phyloP scores from a whole-genome alignment of 2,113 vertebrate genomes.

The Arvicanthis niloticus region DNA sequence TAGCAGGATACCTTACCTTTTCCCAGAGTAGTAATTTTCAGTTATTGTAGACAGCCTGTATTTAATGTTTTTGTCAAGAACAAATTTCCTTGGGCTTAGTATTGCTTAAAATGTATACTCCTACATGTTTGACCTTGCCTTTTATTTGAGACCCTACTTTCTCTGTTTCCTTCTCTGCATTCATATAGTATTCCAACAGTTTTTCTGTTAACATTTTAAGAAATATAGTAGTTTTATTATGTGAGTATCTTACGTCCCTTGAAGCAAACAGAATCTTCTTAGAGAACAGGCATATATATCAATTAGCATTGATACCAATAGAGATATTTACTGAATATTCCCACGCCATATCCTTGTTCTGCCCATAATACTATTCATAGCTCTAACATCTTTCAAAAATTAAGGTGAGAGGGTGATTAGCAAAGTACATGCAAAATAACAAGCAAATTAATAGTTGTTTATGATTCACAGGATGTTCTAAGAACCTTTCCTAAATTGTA shows the following conservation, averaged over 20 bases:
- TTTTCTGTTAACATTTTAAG: conserved; percentile 54
- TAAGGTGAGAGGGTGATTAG: conserved; percentile 58
- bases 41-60: neutral
- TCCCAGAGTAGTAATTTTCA: conserved; percentile 54
- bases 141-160: neutral
- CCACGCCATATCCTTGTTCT: neutral
- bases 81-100: neutral
- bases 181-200: neutral
- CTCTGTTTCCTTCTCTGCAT: conserved; percentile 32
- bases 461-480: conserved; percentile 56
- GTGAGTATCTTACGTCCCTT: neutral
- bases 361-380: neutral
- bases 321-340: conserved; percentile 12
- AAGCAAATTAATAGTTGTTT: conserved; percentile 53
- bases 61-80: conserved; percentile 46
- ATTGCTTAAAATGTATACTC: neutral
- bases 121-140: conserved; percentile 8
- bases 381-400: conserved; percentile 41
- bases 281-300: neutral
- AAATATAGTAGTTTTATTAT: conserved; percentile 1
- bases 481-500: conserved; percentile 67
- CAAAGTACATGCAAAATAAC: conserved; percentile 31
- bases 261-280: conserved; percentile 31
- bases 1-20: conserved; percentile 53
- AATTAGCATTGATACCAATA: neutral